These are phyloP conservation scores for Thumatha senex DNA, from an alignment of 2,888 invertebrate species.

Conservation along the genomic window DNA sequence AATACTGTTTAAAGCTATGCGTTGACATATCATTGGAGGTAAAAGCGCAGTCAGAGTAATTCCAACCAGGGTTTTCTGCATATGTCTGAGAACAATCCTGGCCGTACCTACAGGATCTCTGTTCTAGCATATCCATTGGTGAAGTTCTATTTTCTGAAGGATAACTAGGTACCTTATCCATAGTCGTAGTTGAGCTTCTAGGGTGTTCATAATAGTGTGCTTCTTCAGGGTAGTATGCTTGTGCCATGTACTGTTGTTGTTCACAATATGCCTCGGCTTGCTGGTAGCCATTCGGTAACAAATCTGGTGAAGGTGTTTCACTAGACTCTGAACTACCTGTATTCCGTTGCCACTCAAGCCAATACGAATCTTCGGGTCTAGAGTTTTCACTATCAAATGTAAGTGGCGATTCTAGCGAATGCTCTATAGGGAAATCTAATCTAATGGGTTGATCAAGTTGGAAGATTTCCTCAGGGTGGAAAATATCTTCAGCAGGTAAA, in stretches of 20 bases:
- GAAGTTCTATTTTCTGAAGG: slow-evolving; percentile 65
- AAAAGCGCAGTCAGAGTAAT: slow-evolving; percentile 68
- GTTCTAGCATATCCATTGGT: slow-evolving; percentile 65
- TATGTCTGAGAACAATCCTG: slow-evolving; percentile 64
- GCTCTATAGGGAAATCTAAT: slow-evolving; percentile 83
- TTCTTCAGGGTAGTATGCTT: slow-evolving; percentile 72
- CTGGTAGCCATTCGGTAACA: slow-evolving; percentile 68
- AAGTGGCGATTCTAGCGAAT: slow-evolving; percentile 85
- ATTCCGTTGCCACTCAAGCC: slow-evolving; percentile 83
- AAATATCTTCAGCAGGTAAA: slow-evolving; percentile 86
- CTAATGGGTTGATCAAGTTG: slow-evolving; percentile 89
- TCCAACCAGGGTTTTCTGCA: slow-evolving; percentile 65
- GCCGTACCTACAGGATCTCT: slow-evolving; percentile 67
- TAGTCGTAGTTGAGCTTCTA: slow-evolving; percentile 41
- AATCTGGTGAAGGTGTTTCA: slow-evolving; percentile 83
- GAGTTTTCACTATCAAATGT: slow-evolving; percentile 87
- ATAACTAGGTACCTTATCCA: slow-evolving; percentile 59
- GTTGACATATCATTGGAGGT: slow-evolving; percentile 54
- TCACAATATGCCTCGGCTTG: slow-evolving; percentile 71
- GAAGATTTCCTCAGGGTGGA: slow-evolving; percentile 91
- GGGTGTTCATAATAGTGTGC: slow-evolving; percentile 64
- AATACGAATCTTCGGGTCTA: slow-evolving; percentile 83
- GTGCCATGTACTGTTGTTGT: slow-evolving; percentile 62
- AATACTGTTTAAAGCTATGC: slow-evolving; percentile 54
- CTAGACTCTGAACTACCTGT: slow-evolving; percentile 76